phyloP scores from a whole-genome alignment of 2,888 invertebrate species.

The Silvanus unidentatus region DNA sequence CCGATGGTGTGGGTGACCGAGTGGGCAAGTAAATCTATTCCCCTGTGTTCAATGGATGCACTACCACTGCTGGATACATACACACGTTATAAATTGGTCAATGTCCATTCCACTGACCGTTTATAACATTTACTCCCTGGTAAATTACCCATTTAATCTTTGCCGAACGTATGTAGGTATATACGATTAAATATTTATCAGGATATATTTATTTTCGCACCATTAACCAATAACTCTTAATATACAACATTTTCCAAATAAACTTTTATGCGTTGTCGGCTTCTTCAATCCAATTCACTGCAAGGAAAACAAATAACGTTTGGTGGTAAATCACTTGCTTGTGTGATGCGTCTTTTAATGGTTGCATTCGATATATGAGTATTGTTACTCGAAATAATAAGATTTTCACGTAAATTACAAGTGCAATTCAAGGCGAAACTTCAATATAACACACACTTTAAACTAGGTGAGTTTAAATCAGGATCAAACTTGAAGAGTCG shows the following conservation, averaged over 20 bases:
- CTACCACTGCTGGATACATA: background rate
- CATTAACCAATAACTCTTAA: background rate
- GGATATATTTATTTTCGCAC: slow-evolving; percentile 1
- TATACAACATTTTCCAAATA: background rate
- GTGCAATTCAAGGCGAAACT: no score
- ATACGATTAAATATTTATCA: slow-evolving; percentile 2
- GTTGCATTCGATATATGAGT: no score
- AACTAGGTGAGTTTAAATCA: no score
- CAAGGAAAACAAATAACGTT: background rate
- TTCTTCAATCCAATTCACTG: background rate
- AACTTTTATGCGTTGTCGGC: background rate
- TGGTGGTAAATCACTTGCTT: no score
- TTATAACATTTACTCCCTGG: slow-evolving; percentile 7
- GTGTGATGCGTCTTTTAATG: background rate
- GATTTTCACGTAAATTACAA: no score
- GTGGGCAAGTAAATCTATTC: no score
- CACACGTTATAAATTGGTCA: slow-evolving; percentile 6
- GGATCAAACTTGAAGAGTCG: no score
- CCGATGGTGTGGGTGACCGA: no score
- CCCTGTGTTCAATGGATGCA: no score
- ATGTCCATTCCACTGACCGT: slow-evolving; percentile 7
- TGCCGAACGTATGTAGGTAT: background rate
- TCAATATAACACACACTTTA: no score
- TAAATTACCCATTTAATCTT: slow-evolving; percentile 12
- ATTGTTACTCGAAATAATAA: no score